phyloP scores from a whole-genome alignment of 37 sponge, comb jelly and placozoan genomes.

The Ephydatia muelleri region DNA sequence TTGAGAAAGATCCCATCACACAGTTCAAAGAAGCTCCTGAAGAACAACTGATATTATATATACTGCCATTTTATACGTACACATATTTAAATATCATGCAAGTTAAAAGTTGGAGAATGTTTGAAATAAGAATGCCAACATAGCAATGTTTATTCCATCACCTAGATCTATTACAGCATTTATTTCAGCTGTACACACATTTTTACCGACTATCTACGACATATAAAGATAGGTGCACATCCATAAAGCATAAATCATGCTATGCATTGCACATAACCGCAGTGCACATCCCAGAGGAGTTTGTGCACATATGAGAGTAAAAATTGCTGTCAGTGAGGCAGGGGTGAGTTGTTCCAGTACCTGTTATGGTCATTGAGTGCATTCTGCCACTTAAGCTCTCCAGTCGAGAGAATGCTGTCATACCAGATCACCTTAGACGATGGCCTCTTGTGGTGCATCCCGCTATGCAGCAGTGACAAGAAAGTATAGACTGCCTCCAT shows the following conservation, averaged over 20 bases:
- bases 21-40: conserved; percentile 79
- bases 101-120: neutral
- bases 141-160: neutral
- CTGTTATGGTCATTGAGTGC: conserved; percentile 75
- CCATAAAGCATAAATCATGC: too few species aligned
- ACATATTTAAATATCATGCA: neutral
- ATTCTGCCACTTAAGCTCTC: conserved; percentile 96
- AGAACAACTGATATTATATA: neutral
- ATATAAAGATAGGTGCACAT: too few species aligned
- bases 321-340: too few species aligned
- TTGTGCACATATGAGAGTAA: too few species aligned
- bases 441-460: conserved; percentile 67
- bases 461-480: conserved; percentile 62
- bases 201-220: conserved; percentile 4
- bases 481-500: conserved; percentile 55
- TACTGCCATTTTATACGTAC: neutral
- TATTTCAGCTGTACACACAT: neutral
- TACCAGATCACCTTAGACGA: conserved; percentile 95
- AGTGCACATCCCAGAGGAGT: too few species aligned
- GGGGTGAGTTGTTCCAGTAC: conserved; percentile 10
- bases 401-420: conserved; percentile 88
- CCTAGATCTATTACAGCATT: too few species aligned
- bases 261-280: too few species aligned
- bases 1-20: conserved; percentile 99
- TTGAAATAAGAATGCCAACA: neutral